Percentiles rank a stretch among this genome's conserved stretches.
These are phyloP conservation scores for Lepidochrysops patricia DNA, from an alignment of 2,888 invertebrate species.

Conservation along the genomic window DNA sequence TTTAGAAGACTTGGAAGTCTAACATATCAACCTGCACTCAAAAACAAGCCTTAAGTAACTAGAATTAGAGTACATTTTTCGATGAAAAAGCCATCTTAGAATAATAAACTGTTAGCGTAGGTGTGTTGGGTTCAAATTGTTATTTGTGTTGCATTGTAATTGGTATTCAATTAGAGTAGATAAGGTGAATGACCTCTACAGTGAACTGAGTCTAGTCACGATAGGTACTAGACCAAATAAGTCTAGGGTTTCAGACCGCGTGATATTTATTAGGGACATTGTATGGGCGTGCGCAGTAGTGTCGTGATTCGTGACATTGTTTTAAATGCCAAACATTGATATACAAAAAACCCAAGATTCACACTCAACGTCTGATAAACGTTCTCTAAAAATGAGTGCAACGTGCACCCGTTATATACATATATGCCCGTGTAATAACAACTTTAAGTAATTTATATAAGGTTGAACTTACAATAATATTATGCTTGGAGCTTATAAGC, in stretches of 20 bases:
- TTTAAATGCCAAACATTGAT: not conserved
- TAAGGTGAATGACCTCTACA: slow-evolving; percentile 18
- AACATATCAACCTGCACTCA: not conserved
- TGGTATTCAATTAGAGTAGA: slow-evolving; percentile 43
- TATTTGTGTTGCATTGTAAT: slow-evolving; percentile 56
- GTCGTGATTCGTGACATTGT: not conserved
- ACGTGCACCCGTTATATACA: too few species aligned
- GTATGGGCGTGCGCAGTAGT: not conserved
- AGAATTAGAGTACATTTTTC: not conserved
- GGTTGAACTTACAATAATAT: too few species aligned
- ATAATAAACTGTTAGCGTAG: slow-evolving; percentile 26
- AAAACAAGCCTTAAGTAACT: not conserved
- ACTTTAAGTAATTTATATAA: too few species aligned
- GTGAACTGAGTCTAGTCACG: not conserved
- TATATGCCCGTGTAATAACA: too few species aligned
- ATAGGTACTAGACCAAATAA: not conserved
- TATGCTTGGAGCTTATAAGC: too few species aligned
- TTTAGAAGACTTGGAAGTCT: too few species aligned
- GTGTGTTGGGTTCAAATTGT: slow-evolving; percentile 52
- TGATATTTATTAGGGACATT: not conserved
- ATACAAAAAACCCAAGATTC: too few species aligned
- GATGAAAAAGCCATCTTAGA: not conserved
- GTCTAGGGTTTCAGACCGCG: not conserved
- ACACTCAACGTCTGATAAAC: too few species aligned
- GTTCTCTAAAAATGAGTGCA: too few species aligned